These are phyloP conservation scores for Trypoxylon attenuatum DNA, from an alignment of 2,888 invertebrate genomes.

Conservation along the genomic window DNA sequence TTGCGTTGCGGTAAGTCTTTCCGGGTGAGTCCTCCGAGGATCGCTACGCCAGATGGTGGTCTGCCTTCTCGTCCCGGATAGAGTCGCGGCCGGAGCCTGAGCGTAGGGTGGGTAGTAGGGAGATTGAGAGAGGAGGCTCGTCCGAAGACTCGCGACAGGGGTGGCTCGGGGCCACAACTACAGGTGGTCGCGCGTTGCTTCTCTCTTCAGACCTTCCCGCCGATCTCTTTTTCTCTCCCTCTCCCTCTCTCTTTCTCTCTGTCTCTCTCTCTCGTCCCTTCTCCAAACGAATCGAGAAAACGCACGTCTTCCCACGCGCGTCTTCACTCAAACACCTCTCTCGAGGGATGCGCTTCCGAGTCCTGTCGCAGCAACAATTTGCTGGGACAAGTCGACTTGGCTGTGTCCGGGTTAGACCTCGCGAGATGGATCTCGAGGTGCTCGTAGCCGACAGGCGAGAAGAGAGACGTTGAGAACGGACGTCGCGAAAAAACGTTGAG, in stretches of 20 bases:
- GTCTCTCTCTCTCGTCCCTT: constrained; percentile 17
- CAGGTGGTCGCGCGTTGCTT: constrained; percentile 68
- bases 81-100: constrained; percentile 3
- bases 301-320: background rate
- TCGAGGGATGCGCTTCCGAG: too few relatives aligned
- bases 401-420: too few relatives aligned
- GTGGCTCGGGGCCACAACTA: constrained; percentile 61
- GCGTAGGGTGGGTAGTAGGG: background rate
- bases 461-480: background rate
- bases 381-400: too few relatives aligned
- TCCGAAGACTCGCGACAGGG: constrained; percentile 33
- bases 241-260: constrained; percentile 12
- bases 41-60: background rate
- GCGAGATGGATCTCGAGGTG: too few relatives aligned
- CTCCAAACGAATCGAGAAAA: background rate
- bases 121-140: constrained; percentile 11
- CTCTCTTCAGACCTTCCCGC: constrained; percentile 55
- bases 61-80: background rate
- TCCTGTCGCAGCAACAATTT: too few relatives aligned
- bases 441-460: too few relatives aligned
- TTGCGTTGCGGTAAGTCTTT: constrained; percentile 2
- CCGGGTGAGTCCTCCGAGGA: constrained; percentile 1
- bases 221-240: constrained; percentile 28
- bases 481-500: constrained; percentile 11
- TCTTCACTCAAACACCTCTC: background rate